Evolutionary conservation across 92 coral and sea anemone species (phyloP).

Genomic region (Pocillopora meandrina): DNA sequence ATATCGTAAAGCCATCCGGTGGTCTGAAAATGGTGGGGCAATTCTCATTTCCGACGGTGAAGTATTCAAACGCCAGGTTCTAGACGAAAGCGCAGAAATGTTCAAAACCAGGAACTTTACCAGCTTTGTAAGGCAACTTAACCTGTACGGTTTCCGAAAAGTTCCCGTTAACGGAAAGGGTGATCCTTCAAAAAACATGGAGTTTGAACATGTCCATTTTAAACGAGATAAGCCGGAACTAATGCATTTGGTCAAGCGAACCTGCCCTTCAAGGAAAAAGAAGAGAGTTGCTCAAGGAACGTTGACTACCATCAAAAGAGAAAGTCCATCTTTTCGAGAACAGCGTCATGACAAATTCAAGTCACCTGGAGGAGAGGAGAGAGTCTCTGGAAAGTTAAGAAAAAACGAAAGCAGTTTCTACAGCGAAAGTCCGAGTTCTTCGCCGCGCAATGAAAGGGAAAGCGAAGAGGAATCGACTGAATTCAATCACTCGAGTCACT

Average conservation of each 20-base stretch:
- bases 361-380: conserved; percentile 19
- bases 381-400: conserved; percentile 28
- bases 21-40: conserved; percentile 95
- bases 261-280: conserved; percentile 89
- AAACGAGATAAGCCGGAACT: conserved; percentile 89
- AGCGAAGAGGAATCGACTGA: conserved; percentile 55
- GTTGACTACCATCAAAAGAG: conserved; percentile 32
- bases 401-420: conserved; percentile 40
- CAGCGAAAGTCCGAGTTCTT: conserved; percentile 65
- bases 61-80: conserved; percentile 92
- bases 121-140: conserved; percentile 97
- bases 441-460: conserved; percentile 67
- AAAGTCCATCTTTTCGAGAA: conserved; percentile 10
- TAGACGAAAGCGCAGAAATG: conserved; percentile 98
- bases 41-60: conserved; percentile 98
- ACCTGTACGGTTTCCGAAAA: conserved; percentile 93
- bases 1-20: conserved; percentile 94
- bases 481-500: conserved; percentile 55
- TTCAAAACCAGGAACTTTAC: conserved; percentile 98
- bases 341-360: conserved; percentile 20
- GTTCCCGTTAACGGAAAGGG: conserved; percentile 96
- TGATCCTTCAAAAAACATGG: conserved; percentile 99
- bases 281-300: conserved; percentile 62
- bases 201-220: conserved; percentile 92
- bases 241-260: conserved; percentile 94